Evolutionary conservation across 2,113 vertebrate species (phyloP).

Genomic region (Pelvicachromis taeniatus): DNA sequence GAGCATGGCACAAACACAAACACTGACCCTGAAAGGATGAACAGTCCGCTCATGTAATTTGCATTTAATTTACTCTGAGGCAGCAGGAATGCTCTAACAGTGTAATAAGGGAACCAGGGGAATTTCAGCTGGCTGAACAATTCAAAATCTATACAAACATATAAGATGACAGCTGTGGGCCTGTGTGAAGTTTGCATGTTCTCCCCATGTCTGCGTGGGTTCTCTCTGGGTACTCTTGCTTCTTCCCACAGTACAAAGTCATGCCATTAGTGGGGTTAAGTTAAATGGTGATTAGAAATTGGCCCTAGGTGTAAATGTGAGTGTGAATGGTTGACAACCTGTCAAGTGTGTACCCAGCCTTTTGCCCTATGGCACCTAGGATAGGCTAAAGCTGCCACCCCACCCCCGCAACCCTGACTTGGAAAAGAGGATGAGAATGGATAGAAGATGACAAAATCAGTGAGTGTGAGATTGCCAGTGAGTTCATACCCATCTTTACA

Average conservation of each 20-base stretch:
- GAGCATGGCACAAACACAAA: not conserved
- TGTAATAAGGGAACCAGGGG: not conserved
- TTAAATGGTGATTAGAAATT: not conserved
- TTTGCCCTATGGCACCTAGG: not conserved
- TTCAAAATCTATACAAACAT: not conserved
- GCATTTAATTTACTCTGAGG: not conserved
- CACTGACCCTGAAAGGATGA: conserved; percentile 12
- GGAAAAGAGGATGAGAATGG: not conserved
- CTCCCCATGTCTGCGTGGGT: not conserved
- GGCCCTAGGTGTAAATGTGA: not conserved
- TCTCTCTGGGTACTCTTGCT: not conserved
- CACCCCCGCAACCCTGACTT: fast-evolving
- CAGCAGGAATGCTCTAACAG: not conserved
- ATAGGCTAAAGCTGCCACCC: not conserved
- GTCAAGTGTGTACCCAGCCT: not conserved
- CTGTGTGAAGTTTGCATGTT: not conserved
- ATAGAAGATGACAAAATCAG: not conserved
- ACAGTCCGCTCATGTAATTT: conserved; percentile 15
- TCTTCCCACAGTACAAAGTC: not conserved
- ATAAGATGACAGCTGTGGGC: not conserved
- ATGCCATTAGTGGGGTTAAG: not conserved
- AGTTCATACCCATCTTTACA: not conserved
- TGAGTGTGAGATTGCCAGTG: not conserved
- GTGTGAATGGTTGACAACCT: not conserved
- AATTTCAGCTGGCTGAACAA: not conserved